Evolutionary conservation across 2,888 invertebrate species (phyloP), one percentile per base, ranked within the genome.

Genomic region (Hipparchia sbordonii): DNA sequence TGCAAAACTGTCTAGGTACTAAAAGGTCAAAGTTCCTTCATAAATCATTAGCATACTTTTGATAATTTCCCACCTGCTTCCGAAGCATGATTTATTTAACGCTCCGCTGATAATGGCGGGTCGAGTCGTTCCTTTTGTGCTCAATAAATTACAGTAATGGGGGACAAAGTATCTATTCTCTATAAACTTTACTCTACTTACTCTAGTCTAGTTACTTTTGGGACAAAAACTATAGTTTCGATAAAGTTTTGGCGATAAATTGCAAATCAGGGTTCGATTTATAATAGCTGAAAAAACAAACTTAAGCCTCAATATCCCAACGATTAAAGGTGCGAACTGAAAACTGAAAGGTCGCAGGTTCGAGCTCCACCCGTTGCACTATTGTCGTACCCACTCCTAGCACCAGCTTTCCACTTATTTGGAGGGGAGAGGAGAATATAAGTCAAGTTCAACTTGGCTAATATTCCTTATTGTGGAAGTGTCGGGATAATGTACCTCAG

Each of bases 91-190:
- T 67, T 80, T 82, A 84, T 86, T 85, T 85, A 84, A 85, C 83
- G 85, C 83, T 84, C 78, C 82, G 85, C 78, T 85, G 84, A 82
- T 77, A 83, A 85, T 81, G 83, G 82, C 82, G 81, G 83, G 84
- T 76, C 63, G 81, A 79, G 75, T 74, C 76, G 72, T 71, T 75
- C 71, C 79, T 74, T 78, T 78, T 75, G 77, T 79, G 80, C 78
- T 78, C 76, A 81, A 83, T 84, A 83, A 78, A 52, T 59, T 76
- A 77, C 74, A 68, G 81, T 84, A 82, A 84, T 84, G 83, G 79
- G 78, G 82, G 79, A 81, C 79, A 80, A 80, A 51, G 70, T 70
- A 57, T 52, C 13, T 12, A 51, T 51, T 65, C 33, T 52, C 51
- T 65, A 52, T 52, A 52, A 65, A 12, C 52, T 46, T 48, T 48